phyloP scores from a whole-genome alignment of 2,888 invertebrate species.

The Myopa tessellatipennis region DNA sequence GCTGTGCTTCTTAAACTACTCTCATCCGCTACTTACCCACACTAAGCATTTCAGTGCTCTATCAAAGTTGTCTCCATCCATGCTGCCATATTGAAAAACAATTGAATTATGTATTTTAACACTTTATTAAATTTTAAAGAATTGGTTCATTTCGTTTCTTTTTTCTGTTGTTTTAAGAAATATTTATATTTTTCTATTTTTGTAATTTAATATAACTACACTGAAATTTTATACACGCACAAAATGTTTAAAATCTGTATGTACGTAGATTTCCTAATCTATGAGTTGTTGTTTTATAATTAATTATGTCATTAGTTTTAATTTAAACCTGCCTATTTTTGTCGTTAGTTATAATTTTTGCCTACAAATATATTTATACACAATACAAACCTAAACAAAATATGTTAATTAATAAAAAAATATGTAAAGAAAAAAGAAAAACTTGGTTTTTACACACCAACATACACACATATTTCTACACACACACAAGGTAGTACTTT shows the following conservation, averaged over 20 bases:
- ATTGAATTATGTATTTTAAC: neutral
- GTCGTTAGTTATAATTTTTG: neutral
- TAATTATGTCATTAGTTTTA: neutral
- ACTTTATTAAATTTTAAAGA: conserved; percentile 25
- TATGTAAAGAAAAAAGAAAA: too few species aligned
- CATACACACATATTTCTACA: too few species aligned
- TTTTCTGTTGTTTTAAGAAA: neutral
- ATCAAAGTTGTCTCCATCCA: too few species aligned
- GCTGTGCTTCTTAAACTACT: neutral
- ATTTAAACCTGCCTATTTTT: neutral
- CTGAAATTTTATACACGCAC: too few species aligned
- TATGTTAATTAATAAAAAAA: neutral
- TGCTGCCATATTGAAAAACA: conserved; percentile 29
- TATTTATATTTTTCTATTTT: too few species aligned
- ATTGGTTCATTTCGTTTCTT: conserved; percentile 51
- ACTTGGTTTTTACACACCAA: too few species aligned
- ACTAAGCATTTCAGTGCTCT: neutral
- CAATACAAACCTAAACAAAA: neutral
- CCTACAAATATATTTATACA: neutral
- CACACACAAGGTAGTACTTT: too few species aligned
- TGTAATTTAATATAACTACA: too few species aligned
- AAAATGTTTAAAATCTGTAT: too few species aligned
- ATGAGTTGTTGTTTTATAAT: neutral
- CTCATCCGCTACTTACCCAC: neutral
- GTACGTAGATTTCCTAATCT: neutral